Conservation (phyloP, 2,797 vertebrate genomes). For the Acrocephalus scirpaceus region DNA sequence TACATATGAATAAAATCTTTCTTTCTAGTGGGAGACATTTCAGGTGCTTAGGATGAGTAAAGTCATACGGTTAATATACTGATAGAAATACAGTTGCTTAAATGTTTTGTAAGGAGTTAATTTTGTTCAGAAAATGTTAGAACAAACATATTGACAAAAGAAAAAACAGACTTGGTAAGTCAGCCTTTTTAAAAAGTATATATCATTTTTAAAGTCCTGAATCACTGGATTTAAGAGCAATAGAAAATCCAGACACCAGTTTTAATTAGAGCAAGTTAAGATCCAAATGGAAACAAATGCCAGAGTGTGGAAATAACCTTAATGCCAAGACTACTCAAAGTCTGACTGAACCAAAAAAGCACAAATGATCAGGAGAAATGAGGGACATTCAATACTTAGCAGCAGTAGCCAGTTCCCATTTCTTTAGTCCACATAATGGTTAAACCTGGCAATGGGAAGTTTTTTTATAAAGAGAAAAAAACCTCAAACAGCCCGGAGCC, state of each 20-base stretch:
- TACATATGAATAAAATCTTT: neutral
- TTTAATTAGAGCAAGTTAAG: neutral
- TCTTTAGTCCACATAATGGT: neutral
- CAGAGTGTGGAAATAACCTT: neutral
- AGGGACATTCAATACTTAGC: neutral
- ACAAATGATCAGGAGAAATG: neutral
- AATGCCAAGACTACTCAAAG: neutral
- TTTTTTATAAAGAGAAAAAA: neutral
- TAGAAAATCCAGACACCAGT: neutral
- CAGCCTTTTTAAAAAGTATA: neutral
- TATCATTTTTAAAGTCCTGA: neutral
- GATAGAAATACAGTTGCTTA: neutral
- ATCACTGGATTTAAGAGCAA: neutral
- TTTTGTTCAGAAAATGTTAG: neutral
- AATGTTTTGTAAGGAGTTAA: neutral
- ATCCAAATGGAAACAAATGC: neutral
- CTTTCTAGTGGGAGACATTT: neutral
- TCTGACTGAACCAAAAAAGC: neutral
- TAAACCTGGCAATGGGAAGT: neutral
- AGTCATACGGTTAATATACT: neutral
- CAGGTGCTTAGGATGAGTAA: neutral
- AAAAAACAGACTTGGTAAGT: neutral
- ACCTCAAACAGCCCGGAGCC: neutral
- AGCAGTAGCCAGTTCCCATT: neutral
- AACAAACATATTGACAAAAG: neutral